Evolutionary conservation across 1,140 invertebrate species (phyloP), one percentile per base, ranked within the genome.

Genomic region (Triops cancriformis): DNA sequence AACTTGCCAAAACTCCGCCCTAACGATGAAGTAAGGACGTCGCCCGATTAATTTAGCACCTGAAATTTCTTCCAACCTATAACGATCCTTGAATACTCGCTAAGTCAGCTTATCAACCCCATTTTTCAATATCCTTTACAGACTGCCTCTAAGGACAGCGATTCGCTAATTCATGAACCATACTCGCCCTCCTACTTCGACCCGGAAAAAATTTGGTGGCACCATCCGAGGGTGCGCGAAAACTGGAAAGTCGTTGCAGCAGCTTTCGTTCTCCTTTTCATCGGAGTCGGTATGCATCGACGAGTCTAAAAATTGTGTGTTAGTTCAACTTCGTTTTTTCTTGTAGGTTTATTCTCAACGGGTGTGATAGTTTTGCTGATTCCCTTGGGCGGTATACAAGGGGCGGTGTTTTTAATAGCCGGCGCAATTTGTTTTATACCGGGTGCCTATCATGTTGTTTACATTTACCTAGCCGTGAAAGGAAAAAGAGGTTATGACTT

Each of bases 191-290:
- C 82, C 72, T 82, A 82, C 64, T 83, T 83, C 80, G 85, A 84
- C 79, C 81, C 83, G 7, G 82, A 81, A 43, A 83, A 84, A 83
- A 89, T 91, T 79, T 94, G 92, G 87, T 93, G 91, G 87, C 88
- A 89, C 72, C 92, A 94, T 85, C 93, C 93, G 1, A 93, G 93
- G 85, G 90, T 94, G 28, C 85, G 89, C 80, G 92, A 94, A 83
- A 94, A 94, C 83, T 94, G 92, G 92, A 90, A 91, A 83, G 92
- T 93, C 80, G 92, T 94, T 5, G 86, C 92, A 79, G 92, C 91
- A 37, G 92, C 92, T 9, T 89, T 92, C 79, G 88, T 90, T 74
- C 85, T 94, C 41, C 86, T 94, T 1, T 82, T 94, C 26, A 89
- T 94, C 23, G 92, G 93, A 81, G 87, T 91, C n/a, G 91, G 91